Base-by-base conservation (phyloP, 2,888 invertebrate genomes). In the Diarsia mendica region DNA sequence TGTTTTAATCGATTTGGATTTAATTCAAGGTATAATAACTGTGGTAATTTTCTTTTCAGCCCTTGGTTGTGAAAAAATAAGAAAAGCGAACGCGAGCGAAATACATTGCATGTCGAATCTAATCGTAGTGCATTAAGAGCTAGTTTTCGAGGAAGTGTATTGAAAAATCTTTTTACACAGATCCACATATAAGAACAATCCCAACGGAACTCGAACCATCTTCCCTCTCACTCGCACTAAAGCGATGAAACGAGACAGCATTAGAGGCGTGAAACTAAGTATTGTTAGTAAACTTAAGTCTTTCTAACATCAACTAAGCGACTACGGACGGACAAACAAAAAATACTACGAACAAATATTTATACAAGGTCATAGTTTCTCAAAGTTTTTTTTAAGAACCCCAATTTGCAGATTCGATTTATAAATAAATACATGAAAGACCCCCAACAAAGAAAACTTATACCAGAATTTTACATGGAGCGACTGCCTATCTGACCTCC, bases 341-440 rank as follows among this genome's bases (percentile, higher is more conserved):
- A 49, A 46, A 66, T 58, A 64, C 76, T 79, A 76, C 63, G 18
- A 28, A 67, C 67, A 77, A n/a, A 65, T 61, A 58, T 39, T 39
- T 64, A 51, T 53, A 46, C n/a, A 39, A 28, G 48, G 82, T 82
- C 79, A 79, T 77, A 79, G 79, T 82, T 79, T 77, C 82, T 68
- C 80, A 80, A 77, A 80, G 55, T n/a, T 60, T 72, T n/a, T 48
- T 67, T 28, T 15, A 2, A 18, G 55, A 20, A 15, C 65, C 65
- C 64, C 44, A n/a, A 28, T 6, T 58, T 10, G 18, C 23, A 2
- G 13, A 55, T 55, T 55, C 13, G 23, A n/a, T 23, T 55, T 63
- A 8, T 3, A n/a, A 63, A 63, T 1, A 39, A 39, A n/a, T 8
- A 39, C 23, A 3, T 28, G 55, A 15, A 8, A 8, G 15, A 28